Base-by-base conservation (phyloP, 1,140 invertebrate genomes). In the Macrobrachium rosenbergii region DNA sequence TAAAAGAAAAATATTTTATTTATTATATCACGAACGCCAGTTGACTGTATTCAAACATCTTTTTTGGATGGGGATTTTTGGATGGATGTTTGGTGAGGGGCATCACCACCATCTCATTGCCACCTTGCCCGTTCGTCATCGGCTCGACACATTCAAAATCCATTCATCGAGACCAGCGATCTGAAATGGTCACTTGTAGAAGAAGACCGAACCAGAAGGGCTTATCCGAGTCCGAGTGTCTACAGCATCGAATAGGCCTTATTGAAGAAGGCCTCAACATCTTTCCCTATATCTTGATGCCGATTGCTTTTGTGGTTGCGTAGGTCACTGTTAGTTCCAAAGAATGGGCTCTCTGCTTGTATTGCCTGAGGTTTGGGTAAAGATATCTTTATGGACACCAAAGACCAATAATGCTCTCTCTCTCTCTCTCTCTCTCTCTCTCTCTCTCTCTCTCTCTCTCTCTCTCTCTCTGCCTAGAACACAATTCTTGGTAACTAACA, bases 121-220 rank as follows among this genome's bases (percentile, higher is more conserved):
- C 59, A 69, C 16, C 28, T n/a, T 67, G 43, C 73, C 75, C 81
- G 62, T 81, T 79, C 77, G 78, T 87, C 84, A 87, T 87, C 80
- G 81, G 79, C 75, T 77, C 78, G 77, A 87, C 84, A 76, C 84
- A 87, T 87, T 79, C 59, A 80, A 23, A 78, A 19, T 87, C 78
- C 64, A 81, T 87, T 87, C 79, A 81, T 69, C 78, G 17, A 62
- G 72, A 80, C 84, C 84, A 87, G 77, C 78, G 52, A 69, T 73
- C 84, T 87, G 84, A 87, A 87, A 87, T 87, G 84, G 84, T 87
- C 84, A 87, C 78, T 81, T 73, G 12, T 87, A 81, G 78, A 81
- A 81, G 84, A 76, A 69, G 67, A 87, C 59, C 37, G 17, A 3
- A 37, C n/a, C n/a, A 23, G n/a, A 87, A 12, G 8, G 84, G 43